Conservation (phyloP, 64 coral and sea anemone genomes). For the Dendronephthya gigantea region DNA sequence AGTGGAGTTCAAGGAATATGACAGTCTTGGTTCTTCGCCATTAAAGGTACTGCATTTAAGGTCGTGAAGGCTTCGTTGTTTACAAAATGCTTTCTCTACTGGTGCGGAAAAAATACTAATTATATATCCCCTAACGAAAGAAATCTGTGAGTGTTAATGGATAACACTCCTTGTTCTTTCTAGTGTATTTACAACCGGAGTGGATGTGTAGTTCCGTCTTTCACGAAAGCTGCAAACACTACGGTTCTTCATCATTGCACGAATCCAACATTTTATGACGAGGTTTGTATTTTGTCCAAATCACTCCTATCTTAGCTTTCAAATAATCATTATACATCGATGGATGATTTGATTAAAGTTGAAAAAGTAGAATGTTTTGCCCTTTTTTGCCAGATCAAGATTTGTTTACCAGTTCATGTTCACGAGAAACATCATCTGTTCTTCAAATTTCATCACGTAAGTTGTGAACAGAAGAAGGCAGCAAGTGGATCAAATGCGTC, state of each 20-base stretch:
- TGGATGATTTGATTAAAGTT: too few species aligned
- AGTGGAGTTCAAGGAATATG: neutral
- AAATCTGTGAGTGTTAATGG: neutral
- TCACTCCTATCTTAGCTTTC: too few species aligned
- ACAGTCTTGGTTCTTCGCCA: neutral
- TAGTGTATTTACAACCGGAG: conserved; percentile 88
- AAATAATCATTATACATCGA: too few species aligned
- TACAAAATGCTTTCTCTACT: too few species aligned
- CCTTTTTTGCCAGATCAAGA: conserved; percentile 70
- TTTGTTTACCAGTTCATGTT: conserved; percentile 67
- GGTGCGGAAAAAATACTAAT: too few species aligned
- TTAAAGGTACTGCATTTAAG: too few species aligned
- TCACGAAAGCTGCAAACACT: conserved; percentile 54
- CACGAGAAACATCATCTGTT: conserved; percentile 92
- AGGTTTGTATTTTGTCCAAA: conserved; percentile 48
- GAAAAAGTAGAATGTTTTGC: neutral
- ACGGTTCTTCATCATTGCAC: conserved; percentile 87
- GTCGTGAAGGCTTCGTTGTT: too few species aligned
- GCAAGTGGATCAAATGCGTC: conserved; percentile 47
- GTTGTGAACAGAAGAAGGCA: conserved; percentile 75
- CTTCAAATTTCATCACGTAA: conserved; percentile 93
- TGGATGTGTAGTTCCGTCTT: conserved; percentile 54
- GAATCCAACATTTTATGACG: conserved; percentile 86
- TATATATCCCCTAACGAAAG: too few species aligned
- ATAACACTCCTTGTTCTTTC: neutral